Evolutionary conservation across 1,140 invertebrate species (phyloP).

Genomic region (Ladona fulva): DNA sequence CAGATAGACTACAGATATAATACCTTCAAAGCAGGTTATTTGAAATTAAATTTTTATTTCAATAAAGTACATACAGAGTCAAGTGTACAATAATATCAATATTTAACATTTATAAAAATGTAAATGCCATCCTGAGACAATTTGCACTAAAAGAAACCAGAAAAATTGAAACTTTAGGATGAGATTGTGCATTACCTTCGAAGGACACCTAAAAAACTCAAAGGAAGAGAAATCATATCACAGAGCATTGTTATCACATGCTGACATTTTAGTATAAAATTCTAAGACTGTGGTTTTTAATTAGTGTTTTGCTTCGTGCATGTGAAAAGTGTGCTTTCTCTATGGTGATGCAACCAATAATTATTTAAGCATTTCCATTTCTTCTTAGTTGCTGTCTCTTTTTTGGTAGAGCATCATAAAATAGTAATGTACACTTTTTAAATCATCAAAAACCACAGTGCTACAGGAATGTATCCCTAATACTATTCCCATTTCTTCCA

Average conservation of each 20-base stretch:
- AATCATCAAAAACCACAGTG: no score
- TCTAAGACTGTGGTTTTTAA: not conserved
- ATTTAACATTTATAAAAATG: not conserved
- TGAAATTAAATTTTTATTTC: not conserved
- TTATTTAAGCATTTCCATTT: no score
- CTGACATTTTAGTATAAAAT: not conserved
- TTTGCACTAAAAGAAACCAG: conserved; percentile 6
- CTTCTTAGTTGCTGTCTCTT: no score
- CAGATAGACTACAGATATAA: no score
- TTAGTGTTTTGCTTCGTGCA: not conserved
- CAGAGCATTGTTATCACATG: conserved; percentile 9
- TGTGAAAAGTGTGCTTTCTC: no score
- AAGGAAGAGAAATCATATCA: conserved; percentile 2
- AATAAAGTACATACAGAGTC: not conserved
- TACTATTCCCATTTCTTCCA: no score
- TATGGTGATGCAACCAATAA: no score
- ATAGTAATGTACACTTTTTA: no score
- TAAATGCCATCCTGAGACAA: conserved; percentile 4
- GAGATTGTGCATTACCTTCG: not conserved
- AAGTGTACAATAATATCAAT: not conserved
- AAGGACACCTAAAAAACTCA: not conserved
- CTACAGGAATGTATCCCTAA: no score
- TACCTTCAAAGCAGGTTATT: no score
- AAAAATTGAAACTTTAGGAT: not conserved
- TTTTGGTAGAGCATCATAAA: no score